These are phyloP conservation scores for Saccostrea cuccullata DNA, from an alignment of 1,140 invertebrate species.

Conservation along the genomic window DNA sequence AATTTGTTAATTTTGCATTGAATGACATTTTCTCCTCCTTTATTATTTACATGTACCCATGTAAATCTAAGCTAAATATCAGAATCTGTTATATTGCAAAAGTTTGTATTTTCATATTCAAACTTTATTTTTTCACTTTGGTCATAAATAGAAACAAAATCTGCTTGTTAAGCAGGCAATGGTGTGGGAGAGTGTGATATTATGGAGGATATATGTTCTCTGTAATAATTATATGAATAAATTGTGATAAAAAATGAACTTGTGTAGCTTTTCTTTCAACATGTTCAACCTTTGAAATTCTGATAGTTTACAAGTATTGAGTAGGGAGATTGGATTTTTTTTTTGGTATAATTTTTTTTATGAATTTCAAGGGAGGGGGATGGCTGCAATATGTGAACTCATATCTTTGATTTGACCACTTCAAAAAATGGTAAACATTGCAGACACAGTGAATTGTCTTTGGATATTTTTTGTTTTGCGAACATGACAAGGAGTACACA, in stretches of 20 bases:
- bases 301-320: no score
- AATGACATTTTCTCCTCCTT: not conserved
- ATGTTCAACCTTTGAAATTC: no score
- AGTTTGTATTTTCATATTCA: not conserved
- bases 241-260: constrained; percentile 24
- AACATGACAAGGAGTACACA: no score
- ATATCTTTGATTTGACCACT: no score
- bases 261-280: no score
- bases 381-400: no score
- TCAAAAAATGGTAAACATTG: no score
- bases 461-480: no score
- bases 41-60: not conserved
- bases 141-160: not conserved
- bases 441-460: no score
- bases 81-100: not conserved
- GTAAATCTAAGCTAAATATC: not conserved
- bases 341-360: no score
- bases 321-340: no score
- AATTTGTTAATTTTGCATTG: not conserved
- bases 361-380: no score
- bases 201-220: not conserved
- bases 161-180: not conserved
- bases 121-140: not conserved
- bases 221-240: constrained; percentile 43
- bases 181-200: not conserved